phyloP scores from a whole-genome alignment of 2,113 vertebrate genomes.

The Acrocephalus kingi region DNA sequence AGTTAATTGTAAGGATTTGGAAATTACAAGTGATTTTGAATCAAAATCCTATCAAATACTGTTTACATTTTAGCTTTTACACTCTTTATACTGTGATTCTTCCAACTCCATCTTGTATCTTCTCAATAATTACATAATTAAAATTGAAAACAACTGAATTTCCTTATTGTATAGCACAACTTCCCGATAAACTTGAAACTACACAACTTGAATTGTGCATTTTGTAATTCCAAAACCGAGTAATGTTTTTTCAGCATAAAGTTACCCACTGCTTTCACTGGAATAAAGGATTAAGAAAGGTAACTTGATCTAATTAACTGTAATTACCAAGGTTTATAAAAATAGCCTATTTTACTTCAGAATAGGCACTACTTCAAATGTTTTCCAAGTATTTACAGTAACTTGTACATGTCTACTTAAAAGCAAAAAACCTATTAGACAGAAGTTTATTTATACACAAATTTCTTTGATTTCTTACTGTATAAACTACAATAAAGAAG shows the following conservation, averaged over 20 bases:
- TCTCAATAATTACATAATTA: not conserved
- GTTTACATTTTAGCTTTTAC: not conserved
- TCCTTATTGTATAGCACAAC: not conserved
- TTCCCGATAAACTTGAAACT: not conserved
- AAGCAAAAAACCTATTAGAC: not conserved
- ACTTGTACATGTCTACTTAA: not conserved
- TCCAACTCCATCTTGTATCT: not conserved
- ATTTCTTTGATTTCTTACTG: not conserved
- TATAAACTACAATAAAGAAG: slow-evolving; percentile 7
- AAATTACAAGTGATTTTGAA: not conserved
- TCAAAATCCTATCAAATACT: not conserved
- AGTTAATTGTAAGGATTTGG: not conserved
- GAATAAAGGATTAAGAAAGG: not conserved
- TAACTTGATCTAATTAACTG: not conserved
- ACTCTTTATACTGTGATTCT: not conserved
- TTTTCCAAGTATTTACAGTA: not conserved
- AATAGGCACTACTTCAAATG: not conserved
- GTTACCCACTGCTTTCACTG: not conserved
- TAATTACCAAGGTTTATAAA: not conserved
- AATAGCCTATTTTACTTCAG: not conserved
- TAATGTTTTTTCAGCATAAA: not conserved
- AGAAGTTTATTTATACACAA: not conserved
- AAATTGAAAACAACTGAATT: not conserved
- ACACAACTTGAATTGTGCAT: not conserved
- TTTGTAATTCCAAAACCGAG: not conserved